A percentile compares a stretch with the other conserved stretches of the same genome.
Conservation (phyloP, 2,888 invertebrate genomes). For the Brachyptera risi region DNA sequence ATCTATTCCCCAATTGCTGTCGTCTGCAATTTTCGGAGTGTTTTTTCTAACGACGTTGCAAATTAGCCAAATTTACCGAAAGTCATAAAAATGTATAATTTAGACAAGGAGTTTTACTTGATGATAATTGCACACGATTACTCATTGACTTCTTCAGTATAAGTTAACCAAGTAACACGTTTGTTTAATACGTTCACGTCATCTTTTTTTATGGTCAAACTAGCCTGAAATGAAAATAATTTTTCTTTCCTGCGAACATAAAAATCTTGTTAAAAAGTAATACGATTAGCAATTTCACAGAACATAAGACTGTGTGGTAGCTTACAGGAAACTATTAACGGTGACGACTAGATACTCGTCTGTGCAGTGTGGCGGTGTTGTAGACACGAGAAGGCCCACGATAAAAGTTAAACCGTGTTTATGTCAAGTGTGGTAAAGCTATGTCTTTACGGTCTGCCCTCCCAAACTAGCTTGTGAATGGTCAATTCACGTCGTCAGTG, state of each 20-base stretch:
- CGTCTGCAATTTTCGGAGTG: no score
- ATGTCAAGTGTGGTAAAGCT: no score
- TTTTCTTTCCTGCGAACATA: no score
- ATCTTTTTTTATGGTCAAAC: no score
- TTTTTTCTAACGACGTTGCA: no score
- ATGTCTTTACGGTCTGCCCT: background rate
- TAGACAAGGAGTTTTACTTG: background rate
- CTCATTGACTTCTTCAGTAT: background rate
- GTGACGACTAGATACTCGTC: background rate
- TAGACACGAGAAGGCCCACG: background rate
- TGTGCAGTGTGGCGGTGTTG: background rate
- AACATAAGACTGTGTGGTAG: background rate
- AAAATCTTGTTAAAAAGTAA: background rate
- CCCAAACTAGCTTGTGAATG: background rate
- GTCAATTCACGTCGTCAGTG: background rate
- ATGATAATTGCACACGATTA: background rate
- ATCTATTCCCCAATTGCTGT: no score
- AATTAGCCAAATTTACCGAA: background rate
- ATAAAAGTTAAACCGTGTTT: background rate
- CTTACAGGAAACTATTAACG: background rate
- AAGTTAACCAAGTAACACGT: no score
- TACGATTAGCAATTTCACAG: background rate
- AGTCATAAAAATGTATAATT: background rate
- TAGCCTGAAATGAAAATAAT: no score
- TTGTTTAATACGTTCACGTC: no score